Conservation (phyloP, 2,113 vertebrate genomes). For the Eudorcas thomsonii region DNA sequence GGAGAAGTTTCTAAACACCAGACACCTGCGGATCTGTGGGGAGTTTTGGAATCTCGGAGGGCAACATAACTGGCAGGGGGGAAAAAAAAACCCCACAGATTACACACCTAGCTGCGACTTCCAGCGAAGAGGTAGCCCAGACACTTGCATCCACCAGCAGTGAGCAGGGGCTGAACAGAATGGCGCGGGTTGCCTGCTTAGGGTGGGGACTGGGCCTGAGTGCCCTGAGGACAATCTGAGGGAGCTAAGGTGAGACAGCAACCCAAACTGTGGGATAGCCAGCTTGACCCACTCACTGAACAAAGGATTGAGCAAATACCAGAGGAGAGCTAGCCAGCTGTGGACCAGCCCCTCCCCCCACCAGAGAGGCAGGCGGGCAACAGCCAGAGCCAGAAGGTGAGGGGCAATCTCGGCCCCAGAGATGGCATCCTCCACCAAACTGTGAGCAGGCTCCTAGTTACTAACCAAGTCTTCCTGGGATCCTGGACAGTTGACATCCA, state of each 20-base stretch:
- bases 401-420: not conserved
- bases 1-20: not conserved
- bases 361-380: not conserved
- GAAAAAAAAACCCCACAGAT: not conserved
- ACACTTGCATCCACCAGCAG: not conserved
- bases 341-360: not conserved
- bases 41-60: not conserved
- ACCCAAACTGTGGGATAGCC: not conserved
- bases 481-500: not conserved
- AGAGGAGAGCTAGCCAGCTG: not conserved
- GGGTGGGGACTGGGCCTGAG: not conserved
- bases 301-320: not conserved
- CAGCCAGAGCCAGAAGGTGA: not conserved
- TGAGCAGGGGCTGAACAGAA: not conserved
- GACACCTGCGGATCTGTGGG: not conserved
- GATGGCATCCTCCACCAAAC: not conserved
- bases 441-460: not conserved
- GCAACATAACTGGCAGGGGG: fast-evolving
- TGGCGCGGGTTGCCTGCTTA: not conserved
- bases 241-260: not conserved
- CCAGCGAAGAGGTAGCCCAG: not conserved
- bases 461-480: not conserved
- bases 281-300: not conserved
- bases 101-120: fast-evolving
- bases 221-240: not conserved